Conservation (phyloP, 2,797 vertebrate genomes). For the Lindbergichthys nudifrons region DNA sequence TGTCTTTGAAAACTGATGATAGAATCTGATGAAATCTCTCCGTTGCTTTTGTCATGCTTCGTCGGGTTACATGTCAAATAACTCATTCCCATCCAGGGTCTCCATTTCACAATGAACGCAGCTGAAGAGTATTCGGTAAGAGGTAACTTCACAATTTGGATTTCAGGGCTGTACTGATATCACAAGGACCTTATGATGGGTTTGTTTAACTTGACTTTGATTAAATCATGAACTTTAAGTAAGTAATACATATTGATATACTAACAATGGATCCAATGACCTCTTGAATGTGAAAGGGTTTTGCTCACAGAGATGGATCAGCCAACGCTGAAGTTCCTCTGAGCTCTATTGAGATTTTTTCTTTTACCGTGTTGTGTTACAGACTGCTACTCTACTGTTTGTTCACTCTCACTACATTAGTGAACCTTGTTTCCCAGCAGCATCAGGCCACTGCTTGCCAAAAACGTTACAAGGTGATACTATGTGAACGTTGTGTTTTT, state of each 20-base stretch:
- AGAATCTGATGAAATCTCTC: slow-evolving; percentile 17
- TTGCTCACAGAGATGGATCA: neutral
- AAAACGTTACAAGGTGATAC: too few relatives aligned
- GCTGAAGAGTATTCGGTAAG: neutral
- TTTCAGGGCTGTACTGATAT: neutral
- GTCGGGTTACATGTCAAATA: slow-evolving; percentile 38
- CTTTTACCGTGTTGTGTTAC: too few relatives aligned
- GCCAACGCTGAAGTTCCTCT: neutral
- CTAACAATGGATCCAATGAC: neutral
- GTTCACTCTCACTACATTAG: too few relatives aligned
- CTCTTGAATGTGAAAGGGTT: neutral
- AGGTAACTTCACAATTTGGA: slow-evolving; percentile 20
- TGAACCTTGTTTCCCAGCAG: neutral
- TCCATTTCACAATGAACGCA: slow-evolving; percentile 10
- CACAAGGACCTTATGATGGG: neutral
- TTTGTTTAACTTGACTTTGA: neutral
- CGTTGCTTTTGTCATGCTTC: slow-evolving; percentile 25
- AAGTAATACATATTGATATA: neutral
- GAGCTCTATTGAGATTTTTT: neutral
- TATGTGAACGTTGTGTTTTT: too few relatives aligned
- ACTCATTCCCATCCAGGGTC: slow-evolving; percentile 22
- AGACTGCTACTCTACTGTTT: too few relatives aligned
- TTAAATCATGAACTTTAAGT: neutral
- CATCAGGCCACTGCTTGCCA: neutral
- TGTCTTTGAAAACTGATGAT: slow-evolving; percentile 25